phyloP scores from a whole-genome alignment of 2,797 vertebrate species.

The Tragelaphus oryx region DNA sequence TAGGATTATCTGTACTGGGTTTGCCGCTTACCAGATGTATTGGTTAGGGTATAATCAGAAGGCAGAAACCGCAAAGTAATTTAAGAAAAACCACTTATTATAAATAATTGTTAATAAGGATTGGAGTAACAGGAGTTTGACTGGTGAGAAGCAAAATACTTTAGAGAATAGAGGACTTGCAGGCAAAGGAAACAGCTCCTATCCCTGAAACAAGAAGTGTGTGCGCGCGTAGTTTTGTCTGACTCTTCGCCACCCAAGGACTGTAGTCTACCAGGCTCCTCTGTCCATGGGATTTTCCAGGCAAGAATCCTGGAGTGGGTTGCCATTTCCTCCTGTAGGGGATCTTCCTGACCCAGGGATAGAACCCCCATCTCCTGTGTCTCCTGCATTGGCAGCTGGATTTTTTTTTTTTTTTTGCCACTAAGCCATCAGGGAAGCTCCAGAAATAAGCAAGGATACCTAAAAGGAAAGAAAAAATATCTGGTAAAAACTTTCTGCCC shows the following conservation, averaged over 20 bases:
- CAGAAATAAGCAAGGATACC: background rate
- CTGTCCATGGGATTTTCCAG: background rate
- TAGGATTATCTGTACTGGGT: background rate
- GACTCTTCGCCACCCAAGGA: background rate
- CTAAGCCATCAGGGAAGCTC: background rate
- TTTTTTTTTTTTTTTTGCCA: background rate
- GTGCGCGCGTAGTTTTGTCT: accelerated
- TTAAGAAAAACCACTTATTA: background rate
- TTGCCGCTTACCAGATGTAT: background rate
- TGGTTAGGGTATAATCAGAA: background rate
- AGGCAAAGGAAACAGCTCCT: background rate
- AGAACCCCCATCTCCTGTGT: background rate
- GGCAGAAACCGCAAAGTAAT: background rate
- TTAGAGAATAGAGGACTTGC: background rate
- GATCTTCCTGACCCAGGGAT: background rate
- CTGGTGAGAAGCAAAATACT: background rate
- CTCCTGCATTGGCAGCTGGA: background rate
- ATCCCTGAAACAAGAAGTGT: background rate
- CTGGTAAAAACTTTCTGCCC: background rate
- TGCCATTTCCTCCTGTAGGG: background rate
- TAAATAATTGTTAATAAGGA: background rate
- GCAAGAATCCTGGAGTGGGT: background rate
- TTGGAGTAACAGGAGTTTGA: background rate
- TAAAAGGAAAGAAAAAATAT: background rate
- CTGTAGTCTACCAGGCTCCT: background rate